Evolutionary conservation across 2,888 invertebrate genomes (phyloP).

Genomic region (Xanthia icteritia): DNA sequence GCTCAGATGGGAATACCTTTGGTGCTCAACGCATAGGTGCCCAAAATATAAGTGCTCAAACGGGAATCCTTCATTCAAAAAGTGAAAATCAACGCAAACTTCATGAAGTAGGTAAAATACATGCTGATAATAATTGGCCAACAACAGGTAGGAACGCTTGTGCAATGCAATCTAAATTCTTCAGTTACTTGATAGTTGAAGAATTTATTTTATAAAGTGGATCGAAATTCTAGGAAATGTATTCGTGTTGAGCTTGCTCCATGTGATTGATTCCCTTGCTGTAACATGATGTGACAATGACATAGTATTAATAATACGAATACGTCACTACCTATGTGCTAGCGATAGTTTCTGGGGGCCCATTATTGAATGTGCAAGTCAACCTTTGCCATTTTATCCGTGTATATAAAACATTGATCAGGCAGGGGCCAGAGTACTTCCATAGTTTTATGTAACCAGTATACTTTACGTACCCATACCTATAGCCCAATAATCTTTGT

Average conservation of each 20-base stretch:
- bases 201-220: too few relatives aligned
- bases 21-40: too few relatives aligned
- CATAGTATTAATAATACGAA: not conserved
- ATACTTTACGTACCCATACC: not conserved
- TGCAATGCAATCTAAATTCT: not conserved
- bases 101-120: not conserved
- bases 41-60: too few relatives aligned
- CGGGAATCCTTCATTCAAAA: not conserved
- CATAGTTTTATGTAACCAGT: not conserved
- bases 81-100: not conserved
- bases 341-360: not conserved
- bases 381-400: not conserved
- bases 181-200: too few relatives aligned
- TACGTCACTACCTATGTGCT: not conserved
- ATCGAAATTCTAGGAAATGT: not conserved
- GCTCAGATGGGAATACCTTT: too few relatives aligned
- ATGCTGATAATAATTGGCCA: not conserved
- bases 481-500: not conserved
- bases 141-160: not conserved
- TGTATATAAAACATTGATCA: not conserved
- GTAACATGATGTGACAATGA: constrained; percentile 1
- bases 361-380: not conserved
- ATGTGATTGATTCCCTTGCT: not conserved
- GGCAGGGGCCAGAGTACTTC: not conserved
- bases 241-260: not conserved